Evolutionary conservation across 2,888 invertebrate genomes (phyloP), one percentile per base, ranked within the genome.

Genomic region (Dromius quadrimaculatus): DNA sequence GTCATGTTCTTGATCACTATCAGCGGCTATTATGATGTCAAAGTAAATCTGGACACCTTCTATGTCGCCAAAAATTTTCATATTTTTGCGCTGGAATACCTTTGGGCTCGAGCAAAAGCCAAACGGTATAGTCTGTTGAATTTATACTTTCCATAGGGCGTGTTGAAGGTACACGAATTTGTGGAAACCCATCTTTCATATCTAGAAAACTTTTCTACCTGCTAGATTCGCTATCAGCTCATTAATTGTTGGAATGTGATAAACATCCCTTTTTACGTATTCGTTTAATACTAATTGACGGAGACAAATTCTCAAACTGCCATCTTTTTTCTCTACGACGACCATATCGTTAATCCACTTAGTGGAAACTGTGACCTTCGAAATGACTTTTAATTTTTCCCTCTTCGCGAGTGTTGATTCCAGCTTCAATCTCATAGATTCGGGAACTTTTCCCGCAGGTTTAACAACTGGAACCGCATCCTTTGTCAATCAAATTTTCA

Each of bases 221-320:
- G 72, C 47, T n/a, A 74, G 50, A 2, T 54, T n/a, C 1, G 71
- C 43, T 6, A 45, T 73, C 0, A 75, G 61, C 45, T 75, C 74
- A 4, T 76, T 73, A 4, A 75, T 68, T 8, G 76, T 74, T 15
- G 76, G 74, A 72, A 77, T 76, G 22, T 73, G 59, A 50, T 73
- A 76, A 69, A 76, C 71, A 54, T 74, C 74, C 0, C 75, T 54
- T 41, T 74, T 73, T 47, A 76, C 74, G 15, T 74, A 74, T 3
- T 15, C 28, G 61, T 77, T 76, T 2, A 76, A 71, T 13, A 75
- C 74, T 15, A 73, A 75, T 59, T 74, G 74, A 72, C 76, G 74
- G 23, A 76, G 57, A 57, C 75, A 76, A 28, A 74, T 61, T 8
- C 74, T 65, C 6, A 74, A 36, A 15, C 72, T 61, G 11, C 73